Conservation (phyloP, 2,888 invertebrate species). For the Parnassius mnemosyne region DNA sequence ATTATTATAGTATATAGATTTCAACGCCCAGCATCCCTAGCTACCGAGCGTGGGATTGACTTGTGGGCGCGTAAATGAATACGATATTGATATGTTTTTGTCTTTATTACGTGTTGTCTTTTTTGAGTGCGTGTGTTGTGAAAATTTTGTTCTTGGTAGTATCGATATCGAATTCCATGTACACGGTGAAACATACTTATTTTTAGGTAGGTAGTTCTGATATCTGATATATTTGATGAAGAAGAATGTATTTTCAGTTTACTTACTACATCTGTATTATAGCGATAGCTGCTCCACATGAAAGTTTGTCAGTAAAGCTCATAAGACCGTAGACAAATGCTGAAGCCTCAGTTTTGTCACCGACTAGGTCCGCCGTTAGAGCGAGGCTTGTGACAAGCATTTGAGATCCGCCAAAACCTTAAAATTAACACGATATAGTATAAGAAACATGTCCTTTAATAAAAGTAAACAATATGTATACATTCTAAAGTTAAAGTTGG, state of each 20-base stretch:
- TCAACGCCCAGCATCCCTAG: too few relatives aligned
- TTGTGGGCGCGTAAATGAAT: too few relatives aligned
- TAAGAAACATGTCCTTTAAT: too few relatives aligned
- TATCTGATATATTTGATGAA: background rate
- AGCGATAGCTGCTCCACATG: slow-evolving; percentile 92
- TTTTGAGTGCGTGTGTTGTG: too few relatives aligned
- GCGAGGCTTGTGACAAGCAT: slow-evolving; percentile 93
- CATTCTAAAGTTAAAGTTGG: too few relatives aligned
- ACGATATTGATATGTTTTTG: too few relatives aligned
- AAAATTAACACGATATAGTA: slow-evolving; percentile 1
- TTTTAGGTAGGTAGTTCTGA: too few relatives aligned
- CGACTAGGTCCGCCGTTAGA: slow-evolving; percentile 93
- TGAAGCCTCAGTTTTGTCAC: slow-evolving; percentile 89
- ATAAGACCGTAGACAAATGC: slow-evolving; percentile 96
- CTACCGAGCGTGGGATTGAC: too few relatives aligned
- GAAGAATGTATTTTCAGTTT: background rate
- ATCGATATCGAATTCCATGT: background rate
- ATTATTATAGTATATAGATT: too few relatives aligned
- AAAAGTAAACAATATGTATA: too few relatives aligned
- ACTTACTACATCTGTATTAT: slow-evolving; percentile 89
- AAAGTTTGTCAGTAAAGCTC: slow-evolving; percentile 95
- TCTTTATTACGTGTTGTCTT: too few relatives aligned
- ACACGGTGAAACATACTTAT: background rate
- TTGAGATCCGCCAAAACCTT: slow-evolving; percentile 89
- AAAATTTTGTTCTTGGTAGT: too few relatives aligned